These are phyloP conservation scores for Megalonaias nervosa DNA, from an alignment of 1,140 invertebrate species.

Conservation along the genomic window DNA sequence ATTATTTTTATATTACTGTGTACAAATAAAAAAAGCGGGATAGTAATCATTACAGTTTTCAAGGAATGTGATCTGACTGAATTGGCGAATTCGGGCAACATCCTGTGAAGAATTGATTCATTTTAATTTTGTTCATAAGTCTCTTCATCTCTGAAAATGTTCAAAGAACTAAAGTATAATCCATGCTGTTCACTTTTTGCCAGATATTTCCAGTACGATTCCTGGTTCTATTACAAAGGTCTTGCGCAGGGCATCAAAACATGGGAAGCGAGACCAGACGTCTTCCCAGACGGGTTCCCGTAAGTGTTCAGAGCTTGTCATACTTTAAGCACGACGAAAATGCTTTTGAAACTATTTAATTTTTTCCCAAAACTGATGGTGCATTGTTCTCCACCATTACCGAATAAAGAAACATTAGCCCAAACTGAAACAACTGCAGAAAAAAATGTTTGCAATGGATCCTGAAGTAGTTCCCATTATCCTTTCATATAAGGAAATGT, in stretches of 20 bases:
- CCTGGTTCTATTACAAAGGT: slow-evolving; percentile 64
- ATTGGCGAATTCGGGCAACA: background rate
- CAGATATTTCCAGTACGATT: slow-evolving; percentile 64
- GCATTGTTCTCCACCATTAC: no score
- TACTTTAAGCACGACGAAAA: background rate
- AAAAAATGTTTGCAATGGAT: no score
- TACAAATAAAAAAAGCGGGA: background rate
- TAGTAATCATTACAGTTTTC: background rate
- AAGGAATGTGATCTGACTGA: background rate
- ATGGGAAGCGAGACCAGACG: slow-evolving; percentile 46
- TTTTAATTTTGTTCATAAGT: background rate
- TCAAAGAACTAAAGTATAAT: background rate
- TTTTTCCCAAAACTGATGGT: no score
- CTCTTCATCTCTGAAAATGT: background rate
- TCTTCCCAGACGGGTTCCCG: slow-evolving; percentile 55
- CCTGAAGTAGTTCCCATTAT: no score
- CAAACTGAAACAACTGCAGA: no score
- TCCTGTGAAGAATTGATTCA: slow-evolving; percentile 16
- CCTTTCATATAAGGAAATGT: no score
- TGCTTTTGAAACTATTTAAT: background rate
- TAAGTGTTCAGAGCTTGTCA: slow-evolving; percentile 12
- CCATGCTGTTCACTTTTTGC: background rate
- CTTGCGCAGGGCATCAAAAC: slow-evolving; percentile 44
- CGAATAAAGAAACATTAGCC: no score
- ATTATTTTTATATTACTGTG: background rate